Evolutionary conservation across 2,797 vertebrate species (phyloP).

Genomic region (Fistularia tabacaria): DNA sequence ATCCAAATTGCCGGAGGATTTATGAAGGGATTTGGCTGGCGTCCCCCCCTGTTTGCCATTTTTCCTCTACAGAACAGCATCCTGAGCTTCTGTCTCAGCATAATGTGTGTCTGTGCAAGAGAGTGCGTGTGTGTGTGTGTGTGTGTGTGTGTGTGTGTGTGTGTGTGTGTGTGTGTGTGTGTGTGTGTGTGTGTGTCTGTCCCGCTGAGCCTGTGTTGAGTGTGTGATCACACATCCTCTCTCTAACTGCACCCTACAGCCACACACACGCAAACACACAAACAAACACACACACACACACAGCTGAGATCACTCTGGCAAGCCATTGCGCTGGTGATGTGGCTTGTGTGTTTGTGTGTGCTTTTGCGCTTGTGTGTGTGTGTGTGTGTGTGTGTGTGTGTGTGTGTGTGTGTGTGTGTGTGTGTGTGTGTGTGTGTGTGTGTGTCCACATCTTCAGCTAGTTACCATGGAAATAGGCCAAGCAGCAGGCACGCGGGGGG

Average conservation of each 20-base stretch:
- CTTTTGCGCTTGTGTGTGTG: constrained; percentile 13
- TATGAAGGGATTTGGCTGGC: constrained; percentile 50
- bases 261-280: constrained; percentile 41
- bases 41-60: constrained; percentile 45
- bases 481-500: constrained; percentile 68
- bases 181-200: constrained; percentile 20
- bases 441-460: constrained; percentile 61
- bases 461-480: constrained; percentile 77
- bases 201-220: constrained; percentile 47
- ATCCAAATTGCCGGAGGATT: constrained; percentile 55
- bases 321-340: constrained; percentile 42
- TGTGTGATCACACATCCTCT: constrained; percentile 69
- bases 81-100: constrained; percentile 57
- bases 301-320: constrained; percentile 30
- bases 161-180: constrained; percentile 9
- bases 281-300: constrained; percentile 46
- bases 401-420: constrained; percentile 14
- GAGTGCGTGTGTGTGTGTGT: constrained; percentile 14
- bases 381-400: constrained; percentile 14
- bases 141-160: constrained; percentile 27
- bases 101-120: constrained; percentile 29
- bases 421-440: constrained; percentile 23
- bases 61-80: constrained; percentile 51
- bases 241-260: constrained; percentile 57
- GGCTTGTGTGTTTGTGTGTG: constrained; percentile 17